Evolutionary conservation across 2,888 invertebrate genomes (phyloP), one percentile per base, ranked within the genome.

Genomic region (Actias luna): DNA sequence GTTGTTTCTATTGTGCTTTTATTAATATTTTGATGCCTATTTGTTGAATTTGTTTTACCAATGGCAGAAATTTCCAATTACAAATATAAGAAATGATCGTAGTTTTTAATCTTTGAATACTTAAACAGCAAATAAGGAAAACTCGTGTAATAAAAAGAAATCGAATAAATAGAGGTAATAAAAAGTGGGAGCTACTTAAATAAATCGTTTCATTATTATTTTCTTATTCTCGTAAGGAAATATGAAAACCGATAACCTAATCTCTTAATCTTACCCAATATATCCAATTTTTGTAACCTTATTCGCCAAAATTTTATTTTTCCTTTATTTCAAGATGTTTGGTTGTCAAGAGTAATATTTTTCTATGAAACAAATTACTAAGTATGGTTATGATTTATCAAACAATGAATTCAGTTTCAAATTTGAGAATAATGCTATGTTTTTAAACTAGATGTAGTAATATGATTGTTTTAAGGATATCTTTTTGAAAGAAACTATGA

Each of bases 231-330:
- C 39, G 25, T 35, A 58, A 7, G 36, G 52, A 22, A 55, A 50
- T 55, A 29, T 12, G 58, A 59, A 59, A 63, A 64, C 68, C 70
- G 63, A 71, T 73, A 75, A 72, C 64, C 64, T 69, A 67, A 74
- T 69, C 67, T 62, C 60, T 46, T 60, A 66, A 58, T 65, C 58
- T 68, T 70, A 74, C 69, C 63, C 65, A 65, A 67, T 73, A 64
- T 64, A 67, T 61, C 65, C 73, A 73, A 73, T 71, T 71, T 27
- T 27, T 55, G 69, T 70, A 64, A 63, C 60, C 59, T 61, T 61
- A 57, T 64, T 64, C 61, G 59, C 65, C 65, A 62, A 60, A 39
- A 57, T 31, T 58, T 57, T 57, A 42, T 29, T 61, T 55, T 55
- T 39, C 55, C 7, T n/a, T 55, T 55, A 55, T n/a, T 29, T 55